Evolutionary conservation across 2,888 invertebrate genomes (phyloP).

Genomic region (Torymus aiolomorphi): DNA sequence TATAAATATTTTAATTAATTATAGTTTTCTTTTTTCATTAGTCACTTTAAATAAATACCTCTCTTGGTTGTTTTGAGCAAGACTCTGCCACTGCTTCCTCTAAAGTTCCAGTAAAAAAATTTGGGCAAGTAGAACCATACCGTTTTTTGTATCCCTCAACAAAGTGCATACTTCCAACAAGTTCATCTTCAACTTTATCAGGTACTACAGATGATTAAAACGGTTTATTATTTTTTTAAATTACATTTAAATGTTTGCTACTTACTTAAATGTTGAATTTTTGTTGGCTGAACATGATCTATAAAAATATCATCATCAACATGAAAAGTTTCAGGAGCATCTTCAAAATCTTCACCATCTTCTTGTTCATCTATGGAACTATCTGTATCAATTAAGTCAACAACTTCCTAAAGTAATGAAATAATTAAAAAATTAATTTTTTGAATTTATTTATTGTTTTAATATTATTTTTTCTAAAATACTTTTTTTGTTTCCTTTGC

Average conservation of each 20-base stretch:
- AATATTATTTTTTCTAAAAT: conserved; percentile 3
- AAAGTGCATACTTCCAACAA: conserved; percentile 90
- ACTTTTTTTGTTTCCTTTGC: conserved; percentile 69
- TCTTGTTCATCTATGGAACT: conserved; percentile 91
- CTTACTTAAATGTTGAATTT: conserved; percentile 86
- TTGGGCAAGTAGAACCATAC: conserved; percentile 91
- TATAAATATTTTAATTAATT: conserved; percentile 29
- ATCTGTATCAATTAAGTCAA: conserved; percentile 83
- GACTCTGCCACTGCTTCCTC: conserved; percentile 94
- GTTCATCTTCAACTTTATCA: conserved; percentile 90
- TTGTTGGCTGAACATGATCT: conserved; percentile 82
- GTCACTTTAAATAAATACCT: conserved; percentile 76
- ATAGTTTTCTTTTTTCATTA: conserved; percentile 5
- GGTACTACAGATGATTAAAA: conserved; percentile 82
- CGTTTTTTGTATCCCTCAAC: conserved; percentile 89
- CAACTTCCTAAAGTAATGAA: conserved; percentile 77
- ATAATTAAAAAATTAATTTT: background rate
- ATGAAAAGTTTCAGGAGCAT: conserved; percentile 87
- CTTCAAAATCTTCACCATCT: conserved; percentile 92
- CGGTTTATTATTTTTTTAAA: background rate
- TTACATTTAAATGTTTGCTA: background rate
- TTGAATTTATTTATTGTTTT: too few relatives aligned
- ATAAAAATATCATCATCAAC: conserved; percentile 92
- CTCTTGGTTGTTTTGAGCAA: conserved; percentile 91
- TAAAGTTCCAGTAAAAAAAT: conserved; percentile 93